phyloP scores from a whole-genome alignment of 2,888 invertebrate species.

The Camptogramma bilineatum region DNA sequence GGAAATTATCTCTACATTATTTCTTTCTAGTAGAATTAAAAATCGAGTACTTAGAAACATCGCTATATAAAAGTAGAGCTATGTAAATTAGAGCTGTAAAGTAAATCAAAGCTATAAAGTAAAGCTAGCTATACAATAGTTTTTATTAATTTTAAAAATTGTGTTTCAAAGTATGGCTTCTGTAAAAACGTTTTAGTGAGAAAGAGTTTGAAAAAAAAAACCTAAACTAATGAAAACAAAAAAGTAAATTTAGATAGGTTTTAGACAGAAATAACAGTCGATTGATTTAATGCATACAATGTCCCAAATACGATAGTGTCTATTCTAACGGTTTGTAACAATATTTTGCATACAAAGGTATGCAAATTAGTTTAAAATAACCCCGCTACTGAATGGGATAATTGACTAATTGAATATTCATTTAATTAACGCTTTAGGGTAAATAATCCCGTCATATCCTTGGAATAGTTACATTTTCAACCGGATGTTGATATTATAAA shows the following conservation, averaged over 20 bases:
- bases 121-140: too few species aligned
- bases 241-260: too few species aligned
- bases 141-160: too few species aligned
- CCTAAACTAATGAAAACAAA: too few species aligned
- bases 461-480: neutral
- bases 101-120: too few species aligned
- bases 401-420: conserved; percentile 22
- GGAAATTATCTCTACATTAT: neutral
- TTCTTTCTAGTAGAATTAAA: neutral
- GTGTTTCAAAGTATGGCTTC: too few species aligned
- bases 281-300: neutral
- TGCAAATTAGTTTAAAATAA: conserved; percentile 22
- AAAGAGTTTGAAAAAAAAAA: too few species aligned
- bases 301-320: neutral
- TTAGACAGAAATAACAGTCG: neutral
- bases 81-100: too few species aligned
- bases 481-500: too few species aligned
- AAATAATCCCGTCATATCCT: neutral
- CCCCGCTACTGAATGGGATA: conserved; percentile 6
- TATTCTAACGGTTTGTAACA: neutral
- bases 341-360: conserved; percentile 15
- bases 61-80: too few species aligned
- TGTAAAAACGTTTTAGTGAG: too few species aligned
- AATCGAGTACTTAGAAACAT: too few species aligned
- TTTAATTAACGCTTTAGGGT: conserved; percentile 7